Percentiles rank a stretch among this genome's conserved stretches.
phyloP scores from a whole-genome alignment of 1,140 invertebrate genomes.

The Drosophila nasuta region DNA sequence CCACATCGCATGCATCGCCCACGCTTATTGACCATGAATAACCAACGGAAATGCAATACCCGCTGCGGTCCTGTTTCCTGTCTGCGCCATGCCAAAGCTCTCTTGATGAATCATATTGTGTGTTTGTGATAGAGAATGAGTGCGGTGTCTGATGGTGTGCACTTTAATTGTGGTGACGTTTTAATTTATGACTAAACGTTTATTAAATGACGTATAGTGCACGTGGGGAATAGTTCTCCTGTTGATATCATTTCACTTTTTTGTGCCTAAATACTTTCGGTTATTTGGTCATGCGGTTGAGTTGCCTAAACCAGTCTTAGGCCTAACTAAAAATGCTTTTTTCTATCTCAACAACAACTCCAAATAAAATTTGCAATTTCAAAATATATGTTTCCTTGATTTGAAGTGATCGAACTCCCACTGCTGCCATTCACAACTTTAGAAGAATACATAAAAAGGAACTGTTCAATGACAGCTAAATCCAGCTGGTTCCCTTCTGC shows the following conservation, averaged over 20 bases:
- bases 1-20: slow-evolving; percentile 24
- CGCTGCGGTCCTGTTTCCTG: slow-evolving; percentile 51
- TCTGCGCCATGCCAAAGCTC: background rate
- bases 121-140: slow-evolving; percentile 3
- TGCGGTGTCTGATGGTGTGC: slow-evolving; percentile 20
- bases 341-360: too few relatives aligned
- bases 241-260: background rate
- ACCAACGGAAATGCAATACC: slow-evolving; percentile 69
- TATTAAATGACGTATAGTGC: slow-evolving; percentile 29
- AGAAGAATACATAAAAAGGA: too few relatives aligned
- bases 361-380: too few relatives aligned
- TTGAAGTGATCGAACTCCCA: too few relatives aligned
- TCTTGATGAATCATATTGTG: slow-evolving; percentile 43
- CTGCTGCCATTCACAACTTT: too few relatives aligned
- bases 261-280: background rate
- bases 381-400: too few relatives aligned
- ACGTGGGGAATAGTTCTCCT: slow-evolving; percentile 2
- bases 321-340: too few relatives aligned
- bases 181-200: slow-evolving; percentile 69
- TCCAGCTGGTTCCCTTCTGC: too few relatives aligned
- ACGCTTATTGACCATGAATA: slow-evolving; percentile 74
- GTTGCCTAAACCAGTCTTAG: too few relatives aligned
- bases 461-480: too few relatives aligned
- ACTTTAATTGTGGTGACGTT: slow-evolving; percentile 63
- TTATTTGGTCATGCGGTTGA: too few relatives aligned